Percentiles rank a stretch among this genome's conserved stretches.
Evolutionary conservation across 1,140 invertebrate species (phyloP).

Genomic region (Drosophila malerkotliana): DNA sequence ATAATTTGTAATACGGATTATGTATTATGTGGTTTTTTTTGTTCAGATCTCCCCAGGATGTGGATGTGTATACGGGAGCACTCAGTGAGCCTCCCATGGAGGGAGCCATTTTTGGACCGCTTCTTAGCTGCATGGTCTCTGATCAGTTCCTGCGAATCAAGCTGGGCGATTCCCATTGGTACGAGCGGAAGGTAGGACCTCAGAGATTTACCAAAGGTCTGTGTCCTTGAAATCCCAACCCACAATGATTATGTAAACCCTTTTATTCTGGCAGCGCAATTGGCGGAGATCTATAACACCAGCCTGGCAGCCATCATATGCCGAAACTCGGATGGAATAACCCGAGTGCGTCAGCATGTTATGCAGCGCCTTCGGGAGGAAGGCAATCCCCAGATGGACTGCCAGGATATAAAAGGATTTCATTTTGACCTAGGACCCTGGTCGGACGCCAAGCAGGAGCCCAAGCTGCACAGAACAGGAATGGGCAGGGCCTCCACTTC

Average conservation of each 20-base stretch:
- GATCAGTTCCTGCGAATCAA: constrained; percentile 93
- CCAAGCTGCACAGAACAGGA: constrained; percentile 43
- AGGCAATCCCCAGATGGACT: constrained; percentile 88
- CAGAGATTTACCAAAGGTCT: constrained; percentile 89
- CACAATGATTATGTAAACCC: background rate
- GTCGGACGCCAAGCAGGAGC: constrained; percentile 63
- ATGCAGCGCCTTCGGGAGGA: constrained; percentile 87
- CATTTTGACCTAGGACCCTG: constrained; percentile 86
- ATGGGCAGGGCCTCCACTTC: constrained; percentile 47
- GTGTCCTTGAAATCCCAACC: background rate
- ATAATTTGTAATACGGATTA: background rate
- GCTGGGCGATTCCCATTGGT: constrained; percentile 94
- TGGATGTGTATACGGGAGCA: constrained; percentile 94
- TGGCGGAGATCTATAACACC: constrained; percentile 93
- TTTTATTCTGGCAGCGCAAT: constrained; percentile 87
- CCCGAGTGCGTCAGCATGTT: constrained; percentile 89
- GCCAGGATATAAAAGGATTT: constrained; percentile 85
- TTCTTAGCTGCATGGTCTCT: constrained; percentile 92
- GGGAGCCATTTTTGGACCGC: constrained; percentile 91
- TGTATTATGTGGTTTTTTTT: background rate
- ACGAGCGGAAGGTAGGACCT: constrained; percentile 88
- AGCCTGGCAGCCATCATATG: constrained; percentile 94
- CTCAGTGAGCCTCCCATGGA: constrained; percentile 89
- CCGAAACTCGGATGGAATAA: constrained; percentile 91
- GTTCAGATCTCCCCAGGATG: constrained; percentile 89